Evolutionary conservation across 1,140 invertebrate genomes (phyloP).

Genomic region (Dinoponera quadriceps): DNA sequence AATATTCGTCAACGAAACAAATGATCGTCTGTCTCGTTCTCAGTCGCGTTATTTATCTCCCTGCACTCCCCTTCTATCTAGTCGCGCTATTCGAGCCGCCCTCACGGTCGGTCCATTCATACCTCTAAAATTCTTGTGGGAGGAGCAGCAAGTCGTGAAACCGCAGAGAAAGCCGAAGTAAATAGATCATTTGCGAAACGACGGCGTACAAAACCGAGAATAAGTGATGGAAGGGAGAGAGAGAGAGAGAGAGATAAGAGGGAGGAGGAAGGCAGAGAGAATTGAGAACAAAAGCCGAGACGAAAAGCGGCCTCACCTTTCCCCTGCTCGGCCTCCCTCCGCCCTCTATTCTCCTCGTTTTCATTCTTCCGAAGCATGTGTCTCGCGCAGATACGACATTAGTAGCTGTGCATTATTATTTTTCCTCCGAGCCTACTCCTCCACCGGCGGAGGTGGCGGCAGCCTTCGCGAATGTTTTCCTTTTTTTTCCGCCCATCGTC

Average conservation of each 20-base stretch:
- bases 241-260: neutral
- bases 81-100: neutral
- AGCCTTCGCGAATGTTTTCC: constrained; percentile 56
- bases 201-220: constrained; percentile 33
- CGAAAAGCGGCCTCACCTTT: constrained; percentile 34
- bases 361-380: constrained; percentile 62
- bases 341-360: constrained; percentile 46
- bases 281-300: constrained; percentile 38
- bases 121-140: constrained; percentile 17
- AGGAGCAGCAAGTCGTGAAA: neutral
- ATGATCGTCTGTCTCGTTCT: neutral
- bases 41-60: neutral
- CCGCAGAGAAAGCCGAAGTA: constrained; percentile 15
- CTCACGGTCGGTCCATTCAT: constrained; percentile 10
- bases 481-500: constrained; percentile 34
- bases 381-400: constrained; percentile 56
- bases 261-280: neutral
- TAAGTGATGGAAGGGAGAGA: neutral
- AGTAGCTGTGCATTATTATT: constrained; percentile 67
- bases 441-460: neutral
- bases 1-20: constrained; percentile 1
- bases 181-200: constrained; percentile 65
- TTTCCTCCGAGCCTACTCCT: constrained; percentile 26
- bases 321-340: neutral
- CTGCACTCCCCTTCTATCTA: neutral